phyloP scores from a whole-genome alignment of 2,797 vertebrate genomes.

The Acrocephalus scirpaceus region DNA sequence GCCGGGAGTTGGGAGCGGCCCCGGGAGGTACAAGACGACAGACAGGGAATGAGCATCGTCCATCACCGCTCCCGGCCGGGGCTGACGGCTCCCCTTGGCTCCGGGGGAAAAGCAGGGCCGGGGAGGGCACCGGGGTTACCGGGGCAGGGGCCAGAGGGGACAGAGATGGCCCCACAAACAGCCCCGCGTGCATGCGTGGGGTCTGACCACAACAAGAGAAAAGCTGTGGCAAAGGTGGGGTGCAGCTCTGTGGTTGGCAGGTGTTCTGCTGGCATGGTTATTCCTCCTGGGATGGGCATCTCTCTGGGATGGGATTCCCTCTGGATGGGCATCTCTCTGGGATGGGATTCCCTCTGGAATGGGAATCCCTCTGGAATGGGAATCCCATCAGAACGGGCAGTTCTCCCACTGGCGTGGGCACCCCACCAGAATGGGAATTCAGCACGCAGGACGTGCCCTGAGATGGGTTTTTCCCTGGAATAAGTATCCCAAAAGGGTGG shows the following conservation, averaged over 20 bases:
- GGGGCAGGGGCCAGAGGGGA: background rate
- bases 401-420: background rate
- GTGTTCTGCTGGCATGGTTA: background rate
- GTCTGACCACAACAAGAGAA: background rate
- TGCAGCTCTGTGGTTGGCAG: rapidly evolving
- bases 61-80: conserved; percentile 34
- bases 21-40: conserved; percentile 42
- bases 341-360: rapidly evolving
- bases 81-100: conserved; percentile 46
- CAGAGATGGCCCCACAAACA: background rate
- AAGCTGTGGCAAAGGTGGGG: background rate
- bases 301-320: too few species aligned
- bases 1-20: conserved; percentile 18
- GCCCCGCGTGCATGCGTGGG: background rate
- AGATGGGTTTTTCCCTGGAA: background rate
- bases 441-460: background rate
- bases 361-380: background rate
- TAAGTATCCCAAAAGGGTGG: background rate
- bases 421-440: background rate
- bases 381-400: background rate
- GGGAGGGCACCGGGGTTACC: conserved; percentile 21
- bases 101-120: background rate
- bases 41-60: conserved; percentile 56
- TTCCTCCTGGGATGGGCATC: background rate
- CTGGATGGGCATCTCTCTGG: background rate